Base-by-base conservation (phyloP, 2,113 vertebrate genomes). In the Gambusia affinis region DNA sequence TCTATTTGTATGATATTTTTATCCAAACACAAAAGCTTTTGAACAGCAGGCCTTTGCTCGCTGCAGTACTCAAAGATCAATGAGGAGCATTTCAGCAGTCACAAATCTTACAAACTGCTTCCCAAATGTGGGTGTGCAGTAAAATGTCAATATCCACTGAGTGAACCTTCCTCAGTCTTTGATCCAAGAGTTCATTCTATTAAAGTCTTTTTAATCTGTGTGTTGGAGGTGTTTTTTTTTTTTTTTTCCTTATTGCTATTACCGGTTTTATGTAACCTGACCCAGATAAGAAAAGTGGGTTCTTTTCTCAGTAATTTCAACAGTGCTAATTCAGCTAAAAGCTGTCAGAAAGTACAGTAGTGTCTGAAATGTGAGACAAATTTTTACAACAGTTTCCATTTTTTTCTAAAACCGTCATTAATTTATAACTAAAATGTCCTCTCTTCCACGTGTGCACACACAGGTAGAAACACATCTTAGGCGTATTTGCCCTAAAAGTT, bases 131-230 rank as follows among this genome's bases (percentile, higher is more conserved):
- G 72, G n/a, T 14, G 39, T 70, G 67, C 66, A 79, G 60, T 72
- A 57, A 86, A 74, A 81, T 31, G 35, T 78, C 80, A 67, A 67
- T 70, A 70, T 77, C 44, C 51, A 76, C 28, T 31, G 67, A 69
- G 33, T 29, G 70, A 79, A 69, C 17, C 15, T 70, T 54, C 29
- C 3, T 42, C 4, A 12, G 69, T 51, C 51, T 27, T 42, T 73
- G 61, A 78, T 64, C 65, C 29, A 60, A 78, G 64, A 73, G 28
- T 29, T 70, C 42, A 37, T 61, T 67, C 33, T 70, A 71, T 73
- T 64, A 8, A 47, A 42, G 70, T 47, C 29, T 80, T 75, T 67
- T 33, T 71, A 71, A 67, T 72, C 14, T 69, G 60, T 54, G 47
- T 27, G 47, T 65, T 68, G 70, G 77, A 80, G 60, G 30, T 51